phyloP scores from a whole-genome alignment of 2,797 vertebrate species.

The Acridotheres tristis region DNA sequence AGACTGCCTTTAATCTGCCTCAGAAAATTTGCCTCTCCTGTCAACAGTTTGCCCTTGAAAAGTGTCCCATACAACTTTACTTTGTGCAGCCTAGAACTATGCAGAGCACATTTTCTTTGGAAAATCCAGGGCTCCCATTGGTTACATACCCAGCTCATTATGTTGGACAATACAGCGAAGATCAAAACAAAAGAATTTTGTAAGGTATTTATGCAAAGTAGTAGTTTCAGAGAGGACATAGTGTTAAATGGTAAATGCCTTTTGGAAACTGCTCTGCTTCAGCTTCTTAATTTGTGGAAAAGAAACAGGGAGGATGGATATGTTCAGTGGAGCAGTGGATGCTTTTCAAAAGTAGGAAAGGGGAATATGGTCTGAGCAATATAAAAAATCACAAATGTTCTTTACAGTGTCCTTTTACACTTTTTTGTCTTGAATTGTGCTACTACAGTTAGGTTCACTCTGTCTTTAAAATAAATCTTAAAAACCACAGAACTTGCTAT shows the following conservation, averaged over 20 bases:
- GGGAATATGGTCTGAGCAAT: not conserved
- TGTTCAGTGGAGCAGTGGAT: not conserved
- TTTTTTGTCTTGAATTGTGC: not conserved
- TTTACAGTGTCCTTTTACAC: not conserved
- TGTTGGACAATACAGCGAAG: not conserved
- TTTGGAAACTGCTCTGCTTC: not conserved
- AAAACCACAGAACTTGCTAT: not conserved
- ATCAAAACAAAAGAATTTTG: not conserved
- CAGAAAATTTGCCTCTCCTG: not conserved
- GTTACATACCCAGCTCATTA: not conserved
- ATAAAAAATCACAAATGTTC: not conserved
- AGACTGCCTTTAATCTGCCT: conserved; percentile 1
- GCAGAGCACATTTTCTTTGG: not conserved
- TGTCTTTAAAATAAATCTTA: not conserved
- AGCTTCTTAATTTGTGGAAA: not conserved
- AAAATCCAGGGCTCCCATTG: not conserved
- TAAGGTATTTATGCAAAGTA: not conserved
- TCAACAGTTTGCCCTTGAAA: not conserved
- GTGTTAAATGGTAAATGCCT: not conserved
- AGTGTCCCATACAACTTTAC: not conserved
- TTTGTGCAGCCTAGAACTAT: not conserved
- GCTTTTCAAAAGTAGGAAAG: not conserved
- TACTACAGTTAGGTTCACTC: not conserved
- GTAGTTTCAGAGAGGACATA: not conserved
- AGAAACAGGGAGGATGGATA: not conserved